These are phyloP conservation scores for Sceloporus undulatus DNA, from an alignment of 2,113 vertebrate genomes.

Conservation along the genomic window DNA sequence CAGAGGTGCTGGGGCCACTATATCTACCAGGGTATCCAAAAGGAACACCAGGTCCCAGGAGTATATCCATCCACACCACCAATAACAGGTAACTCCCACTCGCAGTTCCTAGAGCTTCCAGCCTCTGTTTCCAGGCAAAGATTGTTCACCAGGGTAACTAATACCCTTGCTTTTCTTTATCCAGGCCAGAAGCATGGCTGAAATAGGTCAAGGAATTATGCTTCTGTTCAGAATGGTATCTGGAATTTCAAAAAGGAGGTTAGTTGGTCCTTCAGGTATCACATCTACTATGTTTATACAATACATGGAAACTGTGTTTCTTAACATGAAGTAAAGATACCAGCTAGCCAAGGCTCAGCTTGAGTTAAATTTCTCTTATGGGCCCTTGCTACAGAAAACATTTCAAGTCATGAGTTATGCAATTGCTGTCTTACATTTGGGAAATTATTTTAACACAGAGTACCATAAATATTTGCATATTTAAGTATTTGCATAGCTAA, in stretches of 20 bases:
- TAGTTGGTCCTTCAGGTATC: background rate
- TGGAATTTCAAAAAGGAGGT: slow-evolving; percentile 11
- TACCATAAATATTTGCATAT: background rate
- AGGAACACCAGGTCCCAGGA: background rate
- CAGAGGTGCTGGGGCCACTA: background rate
- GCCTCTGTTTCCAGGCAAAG: slow-evolving; percentile 7
- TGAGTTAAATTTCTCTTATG: no score
- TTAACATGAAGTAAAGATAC: background rate
- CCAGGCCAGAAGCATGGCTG: slow-evolving; percentile 4
- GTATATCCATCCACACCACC: background rate
- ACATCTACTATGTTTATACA: background rate
- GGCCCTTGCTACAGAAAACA: background rate
- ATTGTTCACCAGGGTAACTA: slow-evolving; percentile 23
- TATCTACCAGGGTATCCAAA: background rate
- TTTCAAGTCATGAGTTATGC: background rate
- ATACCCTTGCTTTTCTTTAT: slow-evolving; percentile 6
- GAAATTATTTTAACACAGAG: slow-evolving; percentile 17
- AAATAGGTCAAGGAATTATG: slow-evolving; percentile 31
- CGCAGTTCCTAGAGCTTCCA: background rate
- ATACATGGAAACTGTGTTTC: background rate
- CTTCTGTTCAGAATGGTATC: background rate
- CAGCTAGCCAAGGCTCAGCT: background rate
- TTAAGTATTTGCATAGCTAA: background rate
- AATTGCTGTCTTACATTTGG: slow-evolving; percentile 1
- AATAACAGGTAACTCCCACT: background rate